These are phyloP conservation scores for Sanderia malayensis DNA, from an alignment of 30 jellyfish, hydroid and myxozoan species.

Conservation along the genomic window DNA sequence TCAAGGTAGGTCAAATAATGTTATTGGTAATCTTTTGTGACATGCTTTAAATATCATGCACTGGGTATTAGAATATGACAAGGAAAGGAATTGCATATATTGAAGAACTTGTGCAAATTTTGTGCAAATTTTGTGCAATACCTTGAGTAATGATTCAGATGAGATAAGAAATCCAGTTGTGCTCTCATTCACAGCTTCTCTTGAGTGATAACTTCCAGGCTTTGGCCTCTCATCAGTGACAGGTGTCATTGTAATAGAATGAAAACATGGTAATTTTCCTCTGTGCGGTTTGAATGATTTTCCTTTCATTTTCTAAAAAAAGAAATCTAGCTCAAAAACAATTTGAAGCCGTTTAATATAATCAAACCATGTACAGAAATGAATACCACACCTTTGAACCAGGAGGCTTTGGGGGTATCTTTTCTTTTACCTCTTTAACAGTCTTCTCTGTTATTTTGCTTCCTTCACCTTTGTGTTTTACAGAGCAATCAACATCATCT, in stretches of 20 bases:
- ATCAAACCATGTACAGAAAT: too few relatives aligned
- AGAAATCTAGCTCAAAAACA: not conserved
- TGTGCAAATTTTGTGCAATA: too few relatives aligned
- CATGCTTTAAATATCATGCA: too few relatives aligned
- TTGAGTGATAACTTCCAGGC: conserved; percentile 1
- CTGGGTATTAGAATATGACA: too few relatives aligned
- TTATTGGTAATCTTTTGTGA: too few relatives aligned
- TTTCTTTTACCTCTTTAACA: not conserved
- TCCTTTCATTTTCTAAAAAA: not conserved
- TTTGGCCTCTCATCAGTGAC: conserved; percentile 48
- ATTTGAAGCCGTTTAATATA: too few relatives aligned
- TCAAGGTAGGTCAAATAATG: too few relatives aligned
- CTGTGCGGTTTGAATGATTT: conserved; percentile 34
- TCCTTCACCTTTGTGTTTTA: not conserved
- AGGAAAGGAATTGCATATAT: too few relatives aligned
- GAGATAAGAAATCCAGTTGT: conserved; percentile 24
- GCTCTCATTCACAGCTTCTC: not conserved
- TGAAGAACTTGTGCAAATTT: too few relatives aligned
- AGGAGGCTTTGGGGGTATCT: not conserved
- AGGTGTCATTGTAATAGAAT: conserved; percentile 52
- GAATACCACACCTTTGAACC: not conserved
- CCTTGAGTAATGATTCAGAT: conserved; percentile 32
- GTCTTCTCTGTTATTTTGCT: not conserved
- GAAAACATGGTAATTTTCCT: conserved; percentile 57
- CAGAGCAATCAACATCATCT: not conserved